These are phyloP conservation scores for Scolanthus callimorphus DNA, from an alignment of 92 coral and sea anemone genomes.

Conservation along the genomic window DNA sequence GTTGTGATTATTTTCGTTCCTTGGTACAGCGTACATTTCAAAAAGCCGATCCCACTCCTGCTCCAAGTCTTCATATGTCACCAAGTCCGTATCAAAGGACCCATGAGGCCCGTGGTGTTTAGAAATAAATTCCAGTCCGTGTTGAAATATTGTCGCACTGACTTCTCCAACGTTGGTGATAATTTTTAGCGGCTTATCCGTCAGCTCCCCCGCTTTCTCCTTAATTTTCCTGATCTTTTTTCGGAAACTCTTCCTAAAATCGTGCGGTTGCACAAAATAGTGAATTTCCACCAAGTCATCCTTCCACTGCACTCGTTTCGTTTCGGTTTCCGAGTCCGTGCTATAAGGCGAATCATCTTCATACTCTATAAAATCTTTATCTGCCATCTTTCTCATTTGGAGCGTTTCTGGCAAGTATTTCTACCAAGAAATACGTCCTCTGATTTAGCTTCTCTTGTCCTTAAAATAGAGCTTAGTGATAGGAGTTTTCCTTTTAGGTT, in stretches of 20 bases:
- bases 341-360: conserved; percentile 1
- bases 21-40: conserved; percentile 40
- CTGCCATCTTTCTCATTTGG: conserved; percentile 14
- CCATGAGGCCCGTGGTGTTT: conserved; percentile 76
- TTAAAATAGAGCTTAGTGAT: background rate
- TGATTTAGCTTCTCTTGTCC: background rate
- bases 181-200: conserved; percentile 79
- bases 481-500: background rate
- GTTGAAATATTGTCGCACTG: conserved; percentile 57
- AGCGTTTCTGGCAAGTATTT: no score
- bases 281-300: conserved; percentile 73
- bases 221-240: conserved; percentile 58
- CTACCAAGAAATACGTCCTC: background rate
- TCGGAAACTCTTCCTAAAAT: conserved; percentile 51
- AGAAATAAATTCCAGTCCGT: conserved; percentile 79
- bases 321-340: conserved; percentile 21
- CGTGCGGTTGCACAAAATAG: conserved; percentile 69
- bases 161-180: conserved; percentile 81
- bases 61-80: conserved; percentile 71
- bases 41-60: conserved; percentile 81
- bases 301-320: conserved; percentile 81
- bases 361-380: conserved; percentile 7
- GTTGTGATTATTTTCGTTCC: no score
- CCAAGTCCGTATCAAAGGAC: conserved; percentile 70
- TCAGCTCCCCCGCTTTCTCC: conserved; percentile 73